Conservation (phyloP, 2,113 vertebrate genomes). For the Sigmodon hispidus region DNA sequence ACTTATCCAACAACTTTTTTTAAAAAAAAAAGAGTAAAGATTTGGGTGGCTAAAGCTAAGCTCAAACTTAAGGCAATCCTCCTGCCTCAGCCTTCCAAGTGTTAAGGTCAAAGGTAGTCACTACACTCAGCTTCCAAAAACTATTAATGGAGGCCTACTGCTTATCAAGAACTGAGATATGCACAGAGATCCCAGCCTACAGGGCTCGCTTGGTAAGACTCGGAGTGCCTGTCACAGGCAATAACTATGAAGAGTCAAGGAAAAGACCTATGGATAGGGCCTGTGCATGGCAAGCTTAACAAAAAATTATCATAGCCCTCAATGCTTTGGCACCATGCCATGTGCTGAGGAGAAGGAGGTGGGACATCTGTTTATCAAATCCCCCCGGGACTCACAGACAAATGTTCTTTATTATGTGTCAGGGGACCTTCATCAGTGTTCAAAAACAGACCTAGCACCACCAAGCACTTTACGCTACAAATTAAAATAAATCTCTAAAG, state of each 20-base stretch:
- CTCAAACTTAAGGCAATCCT: not conserved
- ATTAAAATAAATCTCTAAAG: conserved; percentile 19
- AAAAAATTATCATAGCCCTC: not conserved
- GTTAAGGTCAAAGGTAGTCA: not conserved
- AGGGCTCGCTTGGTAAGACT: not conserved
- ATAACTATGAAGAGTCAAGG: not conserved
- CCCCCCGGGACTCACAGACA: not conserved
- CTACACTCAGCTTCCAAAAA: not conserved
- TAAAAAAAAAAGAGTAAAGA: not conserved
- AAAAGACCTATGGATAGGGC: not conserved
- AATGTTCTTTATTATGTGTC: not conserved
- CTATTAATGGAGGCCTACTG: not conserved
- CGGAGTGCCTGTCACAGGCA: not conserved
- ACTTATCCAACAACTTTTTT: not conserved
- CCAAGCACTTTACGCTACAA: not conserved
- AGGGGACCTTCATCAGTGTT: not conserved
- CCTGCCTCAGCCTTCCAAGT: not conserved
- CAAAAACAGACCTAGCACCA: not conserved
- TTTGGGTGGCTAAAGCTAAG: not conserved
- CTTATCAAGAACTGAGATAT: not conserved
- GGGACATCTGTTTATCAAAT: not conserved
- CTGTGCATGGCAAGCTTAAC: not conserved
- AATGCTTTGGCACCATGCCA: too few relatives aligned
- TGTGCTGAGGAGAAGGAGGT: not conserved
- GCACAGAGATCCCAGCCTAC: not conserved